phyloP scores from a whole-genome alignment of 2,888 invertebrate genomes.

The Noctua comes region DNA sequence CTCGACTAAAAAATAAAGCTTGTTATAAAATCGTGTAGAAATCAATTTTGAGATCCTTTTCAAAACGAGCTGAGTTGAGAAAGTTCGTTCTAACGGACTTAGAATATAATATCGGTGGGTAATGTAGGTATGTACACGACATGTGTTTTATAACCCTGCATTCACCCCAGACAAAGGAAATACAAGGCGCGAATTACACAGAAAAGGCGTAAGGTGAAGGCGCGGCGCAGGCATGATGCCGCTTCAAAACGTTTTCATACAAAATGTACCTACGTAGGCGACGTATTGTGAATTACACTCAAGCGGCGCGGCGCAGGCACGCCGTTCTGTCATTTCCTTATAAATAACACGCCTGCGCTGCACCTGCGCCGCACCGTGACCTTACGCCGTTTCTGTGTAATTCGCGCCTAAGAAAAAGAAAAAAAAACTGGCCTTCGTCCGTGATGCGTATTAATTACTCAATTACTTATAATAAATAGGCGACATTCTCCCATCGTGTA shows the following conservation, averaged over 20 bases:
- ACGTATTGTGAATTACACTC: no score
- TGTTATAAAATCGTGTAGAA: neutral
- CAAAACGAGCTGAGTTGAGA: neutral
- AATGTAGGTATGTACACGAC: neutral
- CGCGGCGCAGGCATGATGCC: no score
- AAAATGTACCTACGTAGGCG: no score
- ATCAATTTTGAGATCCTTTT: neutral
- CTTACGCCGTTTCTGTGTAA: no score
- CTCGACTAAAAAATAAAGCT: neutral
- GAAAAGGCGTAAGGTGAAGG: no score
- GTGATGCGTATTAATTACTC: neutral
- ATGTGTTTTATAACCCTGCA: neutral
- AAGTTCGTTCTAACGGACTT: neutral
- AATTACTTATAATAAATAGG: slow-evolving; percentile 24
- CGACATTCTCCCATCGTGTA: slow-evolving; percentile 1
- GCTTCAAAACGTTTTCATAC: no score
- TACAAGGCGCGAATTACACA: no score
- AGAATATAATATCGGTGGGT: neutral
- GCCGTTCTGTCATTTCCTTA: no score
- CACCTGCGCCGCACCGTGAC: no score
- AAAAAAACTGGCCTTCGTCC: neutral
- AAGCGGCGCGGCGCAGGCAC: no score
- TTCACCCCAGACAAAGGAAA: neutral
- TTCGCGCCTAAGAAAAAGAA: no score
- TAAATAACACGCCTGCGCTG: no score